Conservation (phyloP, 1,140 invertebrate species). For the Daktulosphaira vitifoliae region DNA sequence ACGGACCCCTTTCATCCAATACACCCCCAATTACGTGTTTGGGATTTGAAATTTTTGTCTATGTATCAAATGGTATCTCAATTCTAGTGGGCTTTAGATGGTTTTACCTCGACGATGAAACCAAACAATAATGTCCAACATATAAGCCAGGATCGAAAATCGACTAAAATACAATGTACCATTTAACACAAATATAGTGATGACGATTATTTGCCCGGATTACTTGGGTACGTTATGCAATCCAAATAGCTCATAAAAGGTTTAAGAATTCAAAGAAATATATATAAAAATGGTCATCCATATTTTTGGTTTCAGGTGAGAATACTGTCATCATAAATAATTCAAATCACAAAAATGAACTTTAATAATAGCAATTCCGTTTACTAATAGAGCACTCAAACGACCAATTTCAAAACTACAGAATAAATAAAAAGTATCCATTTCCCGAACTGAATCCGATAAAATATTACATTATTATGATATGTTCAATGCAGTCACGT, state of each 20-base stretch:
- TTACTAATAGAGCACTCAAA: too few relatives aligned
- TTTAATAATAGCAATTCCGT: neutral
- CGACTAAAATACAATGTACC: slow-evolving; percentile 28
- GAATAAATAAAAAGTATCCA: too few relatives aligned
- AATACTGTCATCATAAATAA: neutral
- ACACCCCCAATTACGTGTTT: slow-evolving; percentile 9
- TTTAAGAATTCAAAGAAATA: too few relatives aligned
- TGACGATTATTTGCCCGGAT: slow-evolving; percentile 10
- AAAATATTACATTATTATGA: too few relatives aligned
- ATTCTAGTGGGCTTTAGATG: slow-evolving; percentile 21
- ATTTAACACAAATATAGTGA: slow-evolving; percentile 28
- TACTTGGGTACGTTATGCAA: slow-evolving; percentile 13
- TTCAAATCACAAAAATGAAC: neutral
- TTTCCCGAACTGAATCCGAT: too few relatives aligned
- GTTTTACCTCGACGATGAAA: slow-evolving; percentile 20
- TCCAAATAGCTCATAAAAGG: neutral
- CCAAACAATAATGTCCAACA: slow-evolving; percentile 13
- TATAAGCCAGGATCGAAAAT: slow-evolving; percentile 27
- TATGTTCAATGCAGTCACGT: too few relatives aligned
- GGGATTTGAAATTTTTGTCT: slow-evolving; percentile 13
- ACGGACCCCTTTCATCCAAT: neutral
- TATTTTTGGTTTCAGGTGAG: neutral
- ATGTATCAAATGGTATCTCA: slow-evolving; percentile 17
- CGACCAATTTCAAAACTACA: too few relatives aligned
- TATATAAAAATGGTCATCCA: too few relatives aligned